Base-by-base conservation (phyloP, 2,113 vertebrate genomes). In the Rutilus rutilus region DNA sequence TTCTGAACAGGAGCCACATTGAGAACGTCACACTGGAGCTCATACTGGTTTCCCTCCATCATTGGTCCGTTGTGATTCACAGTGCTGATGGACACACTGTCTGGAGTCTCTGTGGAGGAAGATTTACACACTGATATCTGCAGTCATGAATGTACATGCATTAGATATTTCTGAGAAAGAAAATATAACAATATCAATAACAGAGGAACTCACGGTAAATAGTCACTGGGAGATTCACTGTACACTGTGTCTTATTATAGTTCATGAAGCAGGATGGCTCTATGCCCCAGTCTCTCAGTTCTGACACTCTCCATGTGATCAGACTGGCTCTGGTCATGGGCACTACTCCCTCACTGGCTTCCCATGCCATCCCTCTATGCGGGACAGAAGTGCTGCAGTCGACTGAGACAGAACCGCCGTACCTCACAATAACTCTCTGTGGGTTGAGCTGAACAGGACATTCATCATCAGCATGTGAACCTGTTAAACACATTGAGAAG, bases 371-470 rank as follows among this genome's bases (percentile, higher is more conserved):
- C 8, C 65, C 65, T 0, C 4, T 0, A 67, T 67, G 64, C 17
- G 0, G 15, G 64, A 67, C 7, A 19, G 64, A 33, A 67, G 64
- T 30, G 30, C 0, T 69, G 21, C 65, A 69, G 33, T 2, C 8
- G 10, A 0, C 65, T 36, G 17, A 4, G 4, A 69, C 65, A 69
- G 65, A 36, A 69, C 1, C 17, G 17, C 8, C 17, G 4, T 5
- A 39, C 3, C 2, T 4, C 65, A 69, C 65, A 69, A 36, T 2
- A 69, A 90, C 86, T 47, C 60, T 87, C 5, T 85, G 36, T 71
- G 90, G 92, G 0, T 6, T 81, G 42, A 93, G 59, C 83, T 85
- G 0, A 11, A 94, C 9, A 0, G 86, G 88, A 60, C 92, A 92
- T 87, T 30, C 27, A 30, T 78, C 39, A 39, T 6, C 39, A 39